Percentiles rank a stretch among this genome's conserved stretches.
Conservation (phyloP, 2,888 invertebrate species). For the Cosmopolites sordidus region DNA sequence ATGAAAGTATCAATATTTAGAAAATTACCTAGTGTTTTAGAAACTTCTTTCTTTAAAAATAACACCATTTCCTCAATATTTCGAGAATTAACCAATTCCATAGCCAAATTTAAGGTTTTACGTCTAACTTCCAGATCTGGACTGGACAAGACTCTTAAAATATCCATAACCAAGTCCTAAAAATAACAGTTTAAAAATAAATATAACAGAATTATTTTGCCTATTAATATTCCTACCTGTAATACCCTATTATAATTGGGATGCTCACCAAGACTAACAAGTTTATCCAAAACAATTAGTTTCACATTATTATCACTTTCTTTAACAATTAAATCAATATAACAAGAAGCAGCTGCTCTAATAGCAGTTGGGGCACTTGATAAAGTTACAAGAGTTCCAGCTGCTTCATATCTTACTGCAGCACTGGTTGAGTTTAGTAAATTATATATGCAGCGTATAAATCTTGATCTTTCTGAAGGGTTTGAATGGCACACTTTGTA, state of each 20-base stretch:
- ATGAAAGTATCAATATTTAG: not conserved
- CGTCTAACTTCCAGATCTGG: constrained; percentile 82
- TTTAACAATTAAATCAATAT: constrained; percentile 98
- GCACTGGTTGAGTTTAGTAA: constrained; percentile 91
- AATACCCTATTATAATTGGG: constrained; percentile 77
- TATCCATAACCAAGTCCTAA: constrained; percentile 92
- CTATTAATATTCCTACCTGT: constrained; percentile 9
- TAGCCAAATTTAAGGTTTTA: constrained; percentile 54
- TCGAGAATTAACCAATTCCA: constrained; percentile 86
- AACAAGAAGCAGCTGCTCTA: constrained; percentile 82
- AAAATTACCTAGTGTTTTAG: constrained; percentile 59
- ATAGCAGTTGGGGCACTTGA: constrained; percentile 98
- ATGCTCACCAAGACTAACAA: constrained; percentile 81
- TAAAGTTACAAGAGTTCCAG: constrained; percentile 94
- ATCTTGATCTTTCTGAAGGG: constrained; percentile 90
- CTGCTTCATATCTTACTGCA: constrained; percentile 97
- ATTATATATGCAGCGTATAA: constrained; percentile 98
- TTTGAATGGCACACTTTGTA: constrained; percentile 97
- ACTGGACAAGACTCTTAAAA: constrained; percentile 84
- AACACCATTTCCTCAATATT: constrained; percentile 95
- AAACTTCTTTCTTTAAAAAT: constrained; percentile 87
- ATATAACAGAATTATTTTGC: not conserved
- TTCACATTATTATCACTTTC: constrained; percentile 99
- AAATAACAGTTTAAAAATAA: not conserved
- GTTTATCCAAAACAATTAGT: constrained; percentile 91